Base-by-base conservation (phyloP, 2,113 vertebrate species). In the Cochlearius cochlearius region DNA sequence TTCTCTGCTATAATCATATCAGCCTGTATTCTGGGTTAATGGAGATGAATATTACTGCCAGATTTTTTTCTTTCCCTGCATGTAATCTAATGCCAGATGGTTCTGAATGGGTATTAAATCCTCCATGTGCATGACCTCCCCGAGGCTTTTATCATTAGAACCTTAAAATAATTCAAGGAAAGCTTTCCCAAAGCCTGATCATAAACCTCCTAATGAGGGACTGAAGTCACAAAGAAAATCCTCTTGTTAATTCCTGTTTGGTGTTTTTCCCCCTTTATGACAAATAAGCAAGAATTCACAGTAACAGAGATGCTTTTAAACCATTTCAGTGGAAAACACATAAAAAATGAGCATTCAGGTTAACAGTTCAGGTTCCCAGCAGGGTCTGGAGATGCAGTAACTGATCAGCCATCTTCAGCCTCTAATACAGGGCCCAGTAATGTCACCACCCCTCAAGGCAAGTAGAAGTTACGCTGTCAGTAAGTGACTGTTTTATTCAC, bases 1-100 rank as follows among this genome's bases (percentile, higher is more conserved):
- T 97, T 95, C 90, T 86, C 63, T 87, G 64, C 69, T 94, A 84
- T 96, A 97, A 94, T 96, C 90, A 90, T 88, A 97, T 95, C 94
- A 92, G 93, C 63, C 88, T 94, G 81, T 80, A 68, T 94, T 94
- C 91, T 94, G 67, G 90, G 94, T 95, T 97, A 97, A 97, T 95
- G 91, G 92, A 96, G 91, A 97, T 95, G 63, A 97, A 96, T 97
- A 97, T 94, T 95, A 91, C 93, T 97, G 92, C 95, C 96, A 96
- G 90, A 94, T 94, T 97, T 96, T 95, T 74, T 88, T 95, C 88
- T 96, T 97, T 95, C 75, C 38, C 84, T 94, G 87, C 55, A 81
- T 85, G 90, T 96, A 97, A 97, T 95, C 89, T 95, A 95, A 95
- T 83, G 88, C 94, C 96, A 97, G 96, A 96, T 96, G 93, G 94